Conservation (phyloP, 2,888 invertebrate genomes). For the Dynastes tityus region DNA sequence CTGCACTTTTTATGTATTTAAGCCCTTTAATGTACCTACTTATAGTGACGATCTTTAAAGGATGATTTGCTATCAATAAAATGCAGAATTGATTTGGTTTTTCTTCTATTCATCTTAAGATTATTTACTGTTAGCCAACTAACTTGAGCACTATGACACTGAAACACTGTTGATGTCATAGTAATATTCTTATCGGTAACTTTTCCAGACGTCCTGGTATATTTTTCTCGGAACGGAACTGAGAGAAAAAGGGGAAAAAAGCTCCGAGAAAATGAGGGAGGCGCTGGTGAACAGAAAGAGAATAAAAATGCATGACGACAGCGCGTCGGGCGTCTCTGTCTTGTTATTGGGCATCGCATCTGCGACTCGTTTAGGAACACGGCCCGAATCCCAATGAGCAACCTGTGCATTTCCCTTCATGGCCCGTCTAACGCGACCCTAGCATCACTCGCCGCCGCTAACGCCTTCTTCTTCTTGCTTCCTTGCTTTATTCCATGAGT, state of each 20-base stretch:
- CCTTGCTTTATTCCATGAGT: not conserved
- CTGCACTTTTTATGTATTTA: too few species aligned
- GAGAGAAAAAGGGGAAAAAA: not conserved
- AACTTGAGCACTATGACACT: too few species aligned
- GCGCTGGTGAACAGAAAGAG: constrained; percentile 45
- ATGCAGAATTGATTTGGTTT: too few species aligned
- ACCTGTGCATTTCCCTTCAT: constrained; percentile 63
- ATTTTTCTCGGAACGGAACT: not conserved
- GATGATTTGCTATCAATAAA: too few species aligned
- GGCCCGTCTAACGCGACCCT: constrained; percentile 57
- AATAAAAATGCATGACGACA: constrained; percentile 70
- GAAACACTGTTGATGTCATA: too few species aligned
- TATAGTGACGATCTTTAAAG: too few species aligned
- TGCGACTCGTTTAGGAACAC: constrained; percentile 66
- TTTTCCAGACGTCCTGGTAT: not conserved
- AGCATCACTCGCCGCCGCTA: not conserved
- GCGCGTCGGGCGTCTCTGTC: constrained; percentile 65
- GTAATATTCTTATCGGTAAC: not conserved
- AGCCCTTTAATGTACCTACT: too few species aligned
- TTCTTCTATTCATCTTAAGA: too few species aligned
- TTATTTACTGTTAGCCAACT: too few species aligned
- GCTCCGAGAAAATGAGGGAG: constrained; percentile 59
- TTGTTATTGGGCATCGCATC: constrained; percentile 66
- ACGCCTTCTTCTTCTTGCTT: not conserved
- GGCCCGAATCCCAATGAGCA: constrained; percentile 68